Percentiles rank a stretch among this genome's conserved stretches.
phyloP scores from a whole-genome alignment of 2,113 vertebrate genomes.

The Aramus guarauna region DNA sequence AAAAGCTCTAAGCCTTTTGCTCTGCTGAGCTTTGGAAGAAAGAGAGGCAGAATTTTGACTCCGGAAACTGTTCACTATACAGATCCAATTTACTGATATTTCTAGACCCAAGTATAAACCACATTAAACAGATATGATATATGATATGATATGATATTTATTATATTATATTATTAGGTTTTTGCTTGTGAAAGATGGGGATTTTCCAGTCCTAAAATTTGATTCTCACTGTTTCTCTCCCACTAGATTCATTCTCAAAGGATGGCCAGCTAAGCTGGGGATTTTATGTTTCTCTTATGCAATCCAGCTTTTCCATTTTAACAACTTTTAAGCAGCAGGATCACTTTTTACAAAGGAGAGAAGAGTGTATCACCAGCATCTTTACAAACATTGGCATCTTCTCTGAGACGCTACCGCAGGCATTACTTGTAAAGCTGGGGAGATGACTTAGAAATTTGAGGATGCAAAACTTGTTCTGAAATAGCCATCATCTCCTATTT shows the following conservation, averaged over 20 bases:
- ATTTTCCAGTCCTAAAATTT: background rate
- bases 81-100: background rate
- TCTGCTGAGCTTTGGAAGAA: slow-evolving; percentile 6
- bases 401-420: background rate
- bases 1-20: slow-evolving; percentile 14
- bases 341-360: background rate
- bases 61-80: background rate
- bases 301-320: background rate
- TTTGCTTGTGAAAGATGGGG: background rate
- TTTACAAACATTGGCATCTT: background rate
- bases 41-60: background rate
- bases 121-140: background rate
- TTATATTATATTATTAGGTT: background rate
- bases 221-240: background rate
- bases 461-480: background rate
- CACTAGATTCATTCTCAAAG: background rate
- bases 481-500: background rate
- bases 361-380: background rate
- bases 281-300: background rate
- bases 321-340: background rate
- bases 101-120: background rate
- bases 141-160: no score
- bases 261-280: background rate
- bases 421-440: background rate
- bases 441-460: background rate